Percentiles rank a stretch among this genome's conserved stretches.
Conservation (phyloP, 2,797 vertebrate species). For the Tenualosa ilisha region DNA sequence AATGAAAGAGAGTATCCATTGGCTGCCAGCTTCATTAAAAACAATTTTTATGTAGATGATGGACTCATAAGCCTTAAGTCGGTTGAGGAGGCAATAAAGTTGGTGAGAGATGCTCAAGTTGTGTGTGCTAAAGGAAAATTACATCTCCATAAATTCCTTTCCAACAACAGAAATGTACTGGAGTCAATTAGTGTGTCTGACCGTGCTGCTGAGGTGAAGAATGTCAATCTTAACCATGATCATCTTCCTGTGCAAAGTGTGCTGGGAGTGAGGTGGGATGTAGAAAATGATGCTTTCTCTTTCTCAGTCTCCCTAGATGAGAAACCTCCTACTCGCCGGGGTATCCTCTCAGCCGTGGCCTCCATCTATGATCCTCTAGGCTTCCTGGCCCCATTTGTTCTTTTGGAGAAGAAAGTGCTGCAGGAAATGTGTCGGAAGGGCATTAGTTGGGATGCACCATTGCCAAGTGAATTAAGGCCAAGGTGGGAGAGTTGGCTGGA, state of each 20-base stretch:
- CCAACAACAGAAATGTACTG: neutral
- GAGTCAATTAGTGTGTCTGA: neutral
- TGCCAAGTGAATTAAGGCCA: neutral
- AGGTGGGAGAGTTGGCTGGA: neutral
- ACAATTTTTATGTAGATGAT: neutral
- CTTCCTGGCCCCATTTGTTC: neutral
- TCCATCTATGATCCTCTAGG: neutral
- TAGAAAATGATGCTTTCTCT: neutral
- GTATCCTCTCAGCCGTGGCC: neutral
- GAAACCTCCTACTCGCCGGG: neutral
- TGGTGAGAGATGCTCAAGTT: neutral
- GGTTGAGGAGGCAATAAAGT: neutral
- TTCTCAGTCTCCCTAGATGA: neutral
- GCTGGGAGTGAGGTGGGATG: neutral
- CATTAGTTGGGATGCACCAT: neutral
- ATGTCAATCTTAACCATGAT: neutral
- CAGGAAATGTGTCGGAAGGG: neutral
- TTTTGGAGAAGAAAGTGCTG: neutral
- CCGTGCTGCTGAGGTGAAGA: neutral
- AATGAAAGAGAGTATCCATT: neutral
- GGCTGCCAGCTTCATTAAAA: neutral
- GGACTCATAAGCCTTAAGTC: neutral
- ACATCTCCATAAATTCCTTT: neutral
- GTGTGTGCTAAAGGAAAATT: too few species aligned
- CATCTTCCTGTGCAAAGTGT: neutral